Evolutionary conservation across 2,113 vertebrate species (phyloP).

Genomic region (Egretta garzetta): DNA sequence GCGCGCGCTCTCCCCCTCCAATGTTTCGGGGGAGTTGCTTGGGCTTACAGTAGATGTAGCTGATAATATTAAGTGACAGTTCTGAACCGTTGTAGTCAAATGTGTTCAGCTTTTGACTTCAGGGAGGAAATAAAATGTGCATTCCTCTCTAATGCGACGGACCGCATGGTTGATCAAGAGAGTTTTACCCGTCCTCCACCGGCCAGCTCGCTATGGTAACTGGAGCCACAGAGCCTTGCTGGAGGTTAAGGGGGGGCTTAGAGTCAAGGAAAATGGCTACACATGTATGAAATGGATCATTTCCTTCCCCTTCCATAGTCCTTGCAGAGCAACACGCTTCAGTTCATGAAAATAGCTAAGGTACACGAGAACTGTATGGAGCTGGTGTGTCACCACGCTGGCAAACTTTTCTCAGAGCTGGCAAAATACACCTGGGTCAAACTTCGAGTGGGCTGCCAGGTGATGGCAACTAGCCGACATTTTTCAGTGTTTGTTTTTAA

Average conservation of each 20-base stretch:
- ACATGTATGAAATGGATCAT: neutral
- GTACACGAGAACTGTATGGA: accelerated
- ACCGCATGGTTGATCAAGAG: neutral
- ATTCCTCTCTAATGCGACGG: neutral
- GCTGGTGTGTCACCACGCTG: neutral
- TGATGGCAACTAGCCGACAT: neutral
- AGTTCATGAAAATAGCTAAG: accelerated
- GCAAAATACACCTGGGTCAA: neutral
- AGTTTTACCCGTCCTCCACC: neutral
- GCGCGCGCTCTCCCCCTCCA: neutral
- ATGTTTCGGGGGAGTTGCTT: constrained; percentile 6
- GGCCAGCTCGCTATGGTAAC: neutral
- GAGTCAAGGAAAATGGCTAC: neutral
- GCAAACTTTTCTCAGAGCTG: neutral
- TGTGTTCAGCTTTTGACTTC: constrained; percentile 29
- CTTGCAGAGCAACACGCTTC: neutral
- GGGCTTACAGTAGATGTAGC: constrained; percentile 57
- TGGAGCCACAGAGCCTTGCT: neutral
- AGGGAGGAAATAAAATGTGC: neutral
- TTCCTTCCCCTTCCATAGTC: neutral
- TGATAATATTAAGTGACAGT: constrained; percentile 64
- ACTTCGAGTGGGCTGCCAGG: neutral
- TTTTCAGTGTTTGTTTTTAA: neutral
- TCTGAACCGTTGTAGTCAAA: neutral
- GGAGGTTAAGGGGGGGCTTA: neutral